A percentile compares a stretch with the other conserved stretches of the same genome.
Evolutionary conservation across 2,888 invertebrate genomes (phyloP).

Genomic region (Orchesella flavescens): DNA sequence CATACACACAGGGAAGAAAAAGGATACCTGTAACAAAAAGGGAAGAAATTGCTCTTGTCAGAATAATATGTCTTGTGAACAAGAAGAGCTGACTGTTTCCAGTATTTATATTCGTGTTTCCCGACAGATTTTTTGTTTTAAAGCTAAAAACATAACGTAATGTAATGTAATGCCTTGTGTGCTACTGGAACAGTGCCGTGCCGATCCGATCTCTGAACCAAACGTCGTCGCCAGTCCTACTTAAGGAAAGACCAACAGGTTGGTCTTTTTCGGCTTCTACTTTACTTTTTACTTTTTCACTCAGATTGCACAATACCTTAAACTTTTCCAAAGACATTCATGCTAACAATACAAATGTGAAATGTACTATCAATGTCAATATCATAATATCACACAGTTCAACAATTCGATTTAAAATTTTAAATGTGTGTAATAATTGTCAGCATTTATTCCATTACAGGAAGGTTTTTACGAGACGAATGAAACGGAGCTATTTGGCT

Average conservation of each 20-base stretch:
- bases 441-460: no score
- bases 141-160: background rate
- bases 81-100: constrained; percentile 7
- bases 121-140: background rate
- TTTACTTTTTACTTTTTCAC: background rate
- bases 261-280: no score
- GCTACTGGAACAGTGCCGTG: constrained; percentile 4
- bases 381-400: no score
- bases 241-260: no score
- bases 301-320: constrained; percentile 1
- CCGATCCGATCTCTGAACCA: no score
- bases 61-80: constrained; percentile 16
- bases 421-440: no score
- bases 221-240: constrained; percentile 13
- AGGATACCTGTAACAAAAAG: constrained; percentile 5
- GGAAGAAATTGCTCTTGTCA: background rate
- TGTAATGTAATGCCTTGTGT: background rate
- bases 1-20: background rate
- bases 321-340: background rate
- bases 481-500: no score
- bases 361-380: no score
- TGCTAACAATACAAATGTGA: no score
- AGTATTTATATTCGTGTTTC: no score
- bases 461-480: no score
- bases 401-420: no score